These are phyloP conservation scores for Hesperia comma DNA, from an alignment of 2,888 invertebrate genomes.

Conservation along the genomic window DNA sequence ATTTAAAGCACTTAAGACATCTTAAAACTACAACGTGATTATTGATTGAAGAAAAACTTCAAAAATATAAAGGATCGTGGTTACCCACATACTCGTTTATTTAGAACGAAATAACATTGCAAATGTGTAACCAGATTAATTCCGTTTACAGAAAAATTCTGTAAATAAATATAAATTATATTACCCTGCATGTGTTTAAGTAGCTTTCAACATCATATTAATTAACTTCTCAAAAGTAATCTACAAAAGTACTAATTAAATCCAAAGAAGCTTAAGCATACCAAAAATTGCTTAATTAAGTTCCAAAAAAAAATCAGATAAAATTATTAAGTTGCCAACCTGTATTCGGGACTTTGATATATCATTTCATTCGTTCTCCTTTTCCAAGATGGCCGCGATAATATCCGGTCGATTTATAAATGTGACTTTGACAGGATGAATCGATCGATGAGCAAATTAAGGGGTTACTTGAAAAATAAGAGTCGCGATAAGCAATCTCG, in stretches of 20 bases:
- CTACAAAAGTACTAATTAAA: conserved; percentile 5
- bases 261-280: conserved; percentile 10
- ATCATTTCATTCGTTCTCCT: conserved; percentile 58
- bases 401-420: conserved; percentile 65
- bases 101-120: too few species aligned
- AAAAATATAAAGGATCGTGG: too few species aligned
- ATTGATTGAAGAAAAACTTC: too few species aligned
- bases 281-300: conserved; percentile 66
- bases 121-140: too few species aligned
- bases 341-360: conserved; percentile 74
- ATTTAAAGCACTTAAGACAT: too few species aligned
- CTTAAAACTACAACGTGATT: too few species aligned
- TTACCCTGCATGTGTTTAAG: not conserved
- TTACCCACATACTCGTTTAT: too few species aligned
- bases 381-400: conserved; percentile 55
- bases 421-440: conserved; percentile 57
- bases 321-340: conserved; percentile 73
- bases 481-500: conserved; percentile 45
- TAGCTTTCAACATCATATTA: not conserved
- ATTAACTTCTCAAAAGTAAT: not conserved
- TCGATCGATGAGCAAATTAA: conserved; percentile 67
- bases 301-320: conserved; percentile 62
- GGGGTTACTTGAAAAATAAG: conserved; percentile 38
- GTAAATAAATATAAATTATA: not conserved
- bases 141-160: too few species aligned